Evolutionary conservation across 2,113 vertebrate species (phyloP), one percentile per base, ranked within the genome.

Genomic region (Gobius niger): DNA sequence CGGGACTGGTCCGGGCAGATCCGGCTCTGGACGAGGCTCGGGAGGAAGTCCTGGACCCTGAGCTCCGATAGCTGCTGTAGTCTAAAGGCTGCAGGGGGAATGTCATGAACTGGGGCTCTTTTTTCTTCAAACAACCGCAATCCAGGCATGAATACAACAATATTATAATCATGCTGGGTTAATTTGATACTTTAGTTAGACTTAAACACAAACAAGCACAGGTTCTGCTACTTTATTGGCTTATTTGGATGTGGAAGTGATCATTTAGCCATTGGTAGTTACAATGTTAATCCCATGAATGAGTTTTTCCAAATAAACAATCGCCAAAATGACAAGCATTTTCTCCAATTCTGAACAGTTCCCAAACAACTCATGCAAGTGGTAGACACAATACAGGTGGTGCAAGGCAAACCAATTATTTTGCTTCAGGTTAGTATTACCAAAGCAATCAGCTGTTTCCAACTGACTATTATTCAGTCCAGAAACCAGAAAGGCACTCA

Each of bases 1-100:
- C 96, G 15, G 97, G 96, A 86, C 97, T 99, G 91, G 95, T 90
- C 12, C 95, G 94, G 59, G 95, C 95, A 47, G 96, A 98, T 83
- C 94, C 94, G 82, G 95, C 94, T 90, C 95, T 94, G 85, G 96
- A 98, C 47, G 97, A 98, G 8, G 92, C 93, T 90, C 95, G 93
- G 84, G 96, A 98, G 44, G 97, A 98, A 7, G 92, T 88, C 46
- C 96, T 95, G 81, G 96, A 98, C 89, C 94, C 82, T 13, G 95
- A 95, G 44, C 92, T 91, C 72, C 93, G 91, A 88, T 94, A 95
- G 79, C 93, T 89, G 86, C 91, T 91, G 91, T 92, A 94, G 47
- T 97, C 95, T 0, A 96, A 93, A 14, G 95, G 93, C 97, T 99
- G 92, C 14, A 18, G 80, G 75, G 80, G 47, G 76, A 75, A 80